Evolutionary conservation across 1,140 invertebrate genomes (phyloP), one percentile per base, ranked within the genome.

Genomic region (Mylabris phalerata): DNA sequence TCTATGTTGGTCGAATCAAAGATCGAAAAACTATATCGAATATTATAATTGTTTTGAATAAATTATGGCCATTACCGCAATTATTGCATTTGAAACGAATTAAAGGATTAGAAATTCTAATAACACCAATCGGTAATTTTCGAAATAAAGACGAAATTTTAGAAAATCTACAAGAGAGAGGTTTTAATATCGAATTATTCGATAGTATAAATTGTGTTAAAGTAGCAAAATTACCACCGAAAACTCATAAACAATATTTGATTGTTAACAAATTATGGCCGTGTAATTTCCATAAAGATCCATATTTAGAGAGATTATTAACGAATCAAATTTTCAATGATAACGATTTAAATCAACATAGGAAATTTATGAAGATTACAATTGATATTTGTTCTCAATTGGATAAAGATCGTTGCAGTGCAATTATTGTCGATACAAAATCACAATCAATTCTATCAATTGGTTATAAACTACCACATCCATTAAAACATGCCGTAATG

Each of bases 401-500:
- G 51, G 71, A 59, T 55, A 72, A 45, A 11, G 45, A 48, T n/a
- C 60, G 58, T 44, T 52, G 42, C 39, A 48, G 49, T 59, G 80
- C 79, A n/a, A 75, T 89, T 32, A 79, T 90, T 3, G 80, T 89
- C 1, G 87, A 92, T 78, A 86, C 88, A 0, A 67, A 69, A 5
- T 75, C 70, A 2, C 74, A 82, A 2, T 78, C 76, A 25, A 73
- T 90, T 11, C 75, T 90, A 1, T 83, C 89, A 3, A 70, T 87
- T n/a, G 81, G 85, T 3, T 80, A 78, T 57, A 82, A 87, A 64
- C 72, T 77, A 55, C 58, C 70, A 2, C 87, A 93, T 77, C 88
- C 91, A 0, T 76, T 92, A 44, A 84, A 89, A 73, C 95, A 98
- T 78, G 84, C 89, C 32, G 76, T 84, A 0, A 95, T 97, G 88